Percentiles rank a stretch among this genome's conserved stretches.
phyloP scores from a whole-genome alignment of 2,113 vertebrate genomes.

The Ardeotis arabs region DNA sequence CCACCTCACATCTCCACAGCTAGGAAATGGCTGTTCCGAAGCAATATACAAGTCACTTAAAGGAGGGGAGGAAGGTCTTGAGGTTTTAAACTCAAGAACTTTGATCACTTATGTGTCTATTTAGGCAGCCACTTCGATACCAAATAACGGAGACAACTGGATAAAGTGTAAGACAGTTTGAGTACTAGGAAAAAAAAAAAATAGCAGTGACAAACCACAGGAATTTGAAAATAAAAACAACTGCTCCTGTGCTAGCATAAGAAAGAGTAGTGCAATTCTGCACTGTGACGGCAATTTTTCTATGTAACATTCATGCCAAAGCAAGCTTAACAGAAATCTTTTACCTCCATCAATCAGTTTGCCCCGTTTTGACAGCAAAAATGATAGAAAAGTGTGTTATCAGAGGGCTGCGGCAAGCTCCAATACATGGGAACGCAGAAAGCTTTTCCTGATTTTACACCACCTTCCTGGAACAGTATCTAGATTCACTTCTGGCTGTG shows the following conservation, averaged over 20 bases:
- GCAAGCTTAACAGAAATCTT: neutral
- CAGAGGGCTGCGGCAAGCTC: constrained; percentile 15
- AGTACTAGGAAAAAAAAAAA: neutral
- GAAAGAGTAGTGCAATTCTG: neutral
- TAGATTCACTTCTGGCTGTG: neutral
- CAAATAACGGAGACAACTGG: neutral
- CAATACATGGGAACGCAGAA: neutral
- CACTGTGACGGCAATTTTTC: neutral
- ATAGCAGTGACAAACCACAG: neutral
- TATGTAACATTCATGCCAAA: neutral
- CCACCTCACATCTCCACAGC: neutral
- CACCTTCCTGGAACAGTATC: neutral
- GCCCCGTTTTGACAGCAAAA: constrained; percentile 21
- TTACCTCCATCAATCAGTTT: constrained; percentile 26
- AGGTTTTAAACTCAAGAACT: neutral
- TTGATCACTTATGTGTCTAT: neutral
- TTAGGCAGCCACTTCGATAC: neutral
- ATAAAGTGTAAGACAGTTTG: neutral
- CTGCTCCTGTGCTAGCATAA: neutral
- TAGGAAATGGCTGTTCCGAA: neutral
- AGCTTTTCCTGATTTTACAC: neutral
- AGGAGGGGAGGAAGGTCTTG: neutral
- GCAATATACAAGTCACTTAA: neutral
- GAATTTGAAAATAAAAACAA: neutral
- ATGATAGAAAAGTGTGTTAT: neutral